These are phyloP conservation scores for Scaptomyza cyrtandrae DNA, from an alignment of 2,888 invertebrate species.

Conservation along the genomic window DNA sequence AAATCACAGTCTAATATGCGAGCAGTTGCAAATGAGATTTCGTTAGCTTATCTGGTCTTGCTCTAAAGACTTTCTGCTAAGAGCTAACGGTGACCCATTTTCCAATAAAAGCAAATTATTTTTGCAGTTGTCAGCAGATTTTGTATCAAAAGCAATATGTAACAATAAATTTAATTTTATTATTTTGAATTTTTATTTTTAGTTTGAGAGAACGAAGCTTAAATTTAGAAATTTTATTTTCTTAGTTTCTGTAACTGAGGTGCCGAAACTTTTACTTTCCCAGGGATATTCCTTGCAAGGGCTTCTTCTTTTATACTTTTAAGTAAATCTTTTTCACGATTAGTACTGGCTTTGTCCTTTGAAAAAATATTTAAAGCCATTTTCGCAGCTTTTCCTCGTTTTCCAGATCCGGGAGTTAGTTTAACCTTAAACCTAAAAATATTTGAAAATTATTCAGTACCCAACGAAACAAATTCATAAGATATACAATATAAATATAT, in stretches of 20 bases:
- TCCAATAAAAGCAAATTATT: background rate
- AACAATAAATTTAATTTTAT: background rate
- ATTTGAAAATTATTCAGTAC: background rate
- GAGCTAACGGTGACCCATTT: background rate
- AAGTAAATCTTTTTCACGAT: constrained; percentile 94
- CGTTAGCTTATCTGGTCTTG: too few relatives aligned
- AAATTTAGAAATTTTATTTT: constrained; percentile 84
- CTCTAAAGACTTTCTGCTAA: background rate
- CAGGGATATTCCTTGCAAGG: constrained; percentile 96
- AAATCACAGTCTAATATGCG: too few relatives aligned
- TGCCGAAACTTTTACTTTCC: constrained; percentile 97
- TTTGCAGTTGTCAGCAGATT: background rate
- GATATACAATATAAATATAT: too few relatives aligned
- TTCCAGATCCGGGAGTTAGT: constrained; percentile 96
- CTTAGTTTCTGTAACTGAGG: constrained; percentile 90
- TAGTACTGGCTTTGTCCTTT: constrained; percentile 90
- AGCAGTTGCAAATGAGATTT: too few relatives aligned
- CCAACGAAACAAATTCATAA: too few relatives aligned
- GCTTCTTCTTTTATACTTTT: constrained; percentile 97
- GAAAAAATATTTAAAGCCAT: constrained; percentile 95
- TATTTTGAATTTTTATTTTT: background rate
- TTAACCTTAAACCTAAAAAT: constrained; percentile 94
- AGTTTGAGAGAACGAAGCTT: background rate
- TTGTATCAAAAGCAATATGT: background rate
- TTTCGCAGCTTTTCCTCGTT: constrained; percentile 97